phyloP scores from a whole-genome alignment of 1,140 invertebrate species.

The Teleopsis dalmanni region DNA sequence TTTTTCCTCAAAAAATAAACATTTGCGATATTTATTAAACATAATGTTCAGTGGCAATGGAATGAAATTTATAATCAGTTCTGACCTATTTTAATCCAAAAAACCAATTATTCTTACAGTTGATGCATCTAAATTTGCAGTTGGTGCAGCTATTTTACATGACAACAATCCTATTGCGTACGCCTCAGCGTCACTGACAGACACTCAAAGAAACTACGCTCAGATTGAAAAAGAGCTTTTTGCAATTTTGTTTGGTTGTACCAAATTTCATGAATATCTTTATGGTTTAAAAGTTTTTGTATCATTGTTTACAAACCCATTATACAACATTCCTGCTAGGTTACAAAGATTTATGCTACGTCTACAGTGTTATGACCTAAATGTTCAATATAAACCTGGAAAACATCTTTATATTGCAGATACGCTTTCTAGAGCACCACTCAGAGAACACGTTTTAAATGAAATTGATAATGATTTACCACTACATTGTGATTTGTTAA shows the following conservation, averaged over 20 bases:
- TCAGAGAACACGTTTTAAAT: neutral
- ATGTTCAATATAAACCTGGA: conserved; percentile 40
- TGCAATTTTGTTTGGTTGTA: conserved; percentile 38
- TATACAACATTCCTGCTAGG: conserved; percentile 35
- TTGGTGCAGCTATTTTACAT: conserved; percentile 36
- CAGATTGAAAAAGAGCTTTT: too few species aligned
- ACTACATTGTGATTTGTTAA: conserved; percentile 14
- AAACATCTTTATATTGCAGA: conserved; percentile 45
- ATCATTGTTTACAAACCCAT: conserved; percentile 42
- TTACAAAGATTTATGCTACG: conserved; percentile 36
- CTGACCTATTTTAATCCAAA: conserved; percentile 31
- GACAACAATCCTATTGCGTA: conserved; percentile 30
- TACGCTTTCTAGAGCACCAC: conserved; percentile 16
- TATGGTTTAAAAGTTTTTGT: conserved; percentile 40
- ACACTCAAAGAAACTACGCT: conserved; percentile 41
- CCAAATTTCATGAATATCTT: conserved; percentile 41
- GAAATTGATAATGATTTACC: conserved; percentile 31
- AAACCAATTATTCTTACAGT: conserved; percentile 25
- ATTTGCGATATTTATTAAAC: too few species aligned
- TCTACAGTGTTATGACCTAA: conserved; percentile 41
- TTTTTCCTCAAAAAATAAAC: too few species aligned
- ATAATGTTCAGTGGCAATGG: too few species aligned
- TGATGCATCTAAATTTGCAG: too few species aligned
- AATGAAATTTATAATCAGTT: too few species aligned
- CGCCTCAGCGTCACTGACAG: conserved; percentile 23